These are phyloP conservation scores for Malurus alboscapulatus DNA, from an alignment of 2,113 vertebrate genomes.

Conservation along the genomic window DNA sequence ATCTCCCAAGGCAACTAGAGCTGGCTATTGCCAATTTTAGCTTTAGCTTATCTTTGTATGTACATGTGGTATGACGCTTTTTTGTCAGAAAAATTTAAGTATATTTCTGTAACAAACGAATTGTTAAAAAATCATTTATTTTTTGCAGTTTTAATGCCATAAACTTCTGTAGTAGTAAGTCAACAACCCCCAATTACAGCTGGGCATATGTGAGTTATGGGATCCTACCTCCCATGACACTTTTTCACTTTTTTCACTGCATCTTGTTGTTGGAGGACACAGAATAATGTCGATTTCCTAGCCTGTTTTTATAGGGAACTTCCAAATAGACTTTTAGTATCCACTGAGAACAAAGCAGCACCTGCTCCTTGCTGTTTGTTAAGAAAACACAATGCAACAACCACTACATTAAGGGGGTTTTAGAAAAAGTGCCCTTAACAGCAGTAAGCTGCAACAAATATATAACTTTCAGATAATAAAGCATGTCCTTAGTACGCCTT, in stretches of 20 bases:
- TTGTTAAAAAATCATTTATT: neutral
- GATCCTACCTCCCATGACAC: neutral
- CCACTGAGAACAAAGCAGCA: neutral
- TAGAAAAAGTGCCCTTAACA: neutral
- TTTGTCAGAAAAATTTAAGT: neutral
- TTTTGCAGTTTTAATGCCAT: neutral
- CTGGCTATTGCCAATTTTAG: neutral
- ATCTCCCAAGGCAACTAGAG: neutral
- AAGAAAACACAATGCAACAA: neutral
- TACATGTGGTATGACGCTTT: neutral
- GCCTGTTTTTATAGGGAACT: neutral
- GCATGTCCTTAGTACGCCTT: rapidly evolving
- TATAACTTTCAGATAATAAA: neutral
- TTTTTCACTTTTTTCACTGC: neutral
- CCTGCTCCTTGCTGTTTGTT: neutral
- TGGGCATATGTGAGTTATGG: rapidly evolving
- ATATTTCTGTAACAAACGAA: neutral
- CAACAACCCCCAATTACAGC: neutral
- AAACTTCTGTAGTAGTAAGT: neutral
- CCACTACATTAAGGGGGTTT: rapidly evolving
- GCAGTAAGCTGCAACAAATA: neutral
- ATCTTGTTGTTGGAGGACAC: neutral
- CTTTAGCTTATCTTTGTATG: neutral
- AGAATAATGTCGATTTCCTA: neutral
- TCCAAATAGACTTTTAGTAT: neutral